Evolutionary conservation across 2,888 invertebrate species (phyloP).

Genomic region (Andrena dorsata): DNA sequence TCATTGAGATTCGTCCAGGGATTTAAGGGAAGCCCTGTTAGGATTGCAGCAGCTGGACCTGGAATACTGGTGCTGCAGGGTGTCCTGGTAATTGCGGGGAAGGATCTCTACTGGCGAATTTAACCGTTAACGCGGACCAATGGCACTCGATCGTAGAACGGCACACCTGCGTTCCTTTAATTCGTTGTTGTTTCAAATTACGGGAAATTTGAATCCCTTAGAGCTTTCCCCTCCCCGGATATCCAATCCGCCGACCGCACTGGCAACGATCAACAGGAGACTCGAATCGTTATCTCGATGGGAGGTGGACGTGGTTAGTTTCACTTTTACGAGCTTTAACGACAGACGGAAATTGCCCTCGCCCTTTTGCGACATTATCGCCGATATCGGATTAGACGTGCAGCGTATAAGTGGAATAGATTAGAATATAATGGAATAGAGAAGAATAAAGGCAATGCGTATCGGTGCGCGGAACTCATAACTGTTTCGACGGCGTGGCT

Average conservation of each 20-base stretch:
- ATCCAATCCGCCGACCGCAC: conserved; percentile 13
- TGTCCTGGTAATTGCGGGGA: conserved; percentile 39
- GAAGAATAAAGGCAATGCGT: too few species aligned
- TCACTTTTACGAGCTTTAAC: conserved; percentile 18
- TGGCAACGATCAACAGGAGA: conserved; percentile 21
- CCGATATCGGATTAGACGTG: too few species aligned
- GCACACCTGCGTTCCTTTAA: not conserved
- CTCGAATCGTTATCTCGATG: conserved; percentile 8
- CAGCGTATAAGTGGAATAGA: too few species aligned
- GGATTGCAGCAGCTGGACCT: conserved; percentile 50
- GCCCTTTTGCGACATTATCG: too few species aligned
- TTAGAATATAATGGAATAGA: too few species aligned
- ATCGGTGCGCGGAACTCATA: too few species aligned
- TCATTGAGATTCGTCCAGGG: conserved; percentile 46
- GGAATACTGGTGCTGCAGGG: conserved; percentile 30
- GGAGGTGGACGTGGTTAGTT: conserved; percentile 8
- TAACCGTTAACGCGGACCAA: conserved; percentile 35
- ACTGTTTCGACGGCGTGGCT: not conserved
- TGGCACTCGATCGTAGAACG: conserved; percentile 4
- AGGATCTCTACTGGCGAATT: conserved; percentile 43
- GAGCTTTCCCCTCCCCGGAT: too few species aligned
- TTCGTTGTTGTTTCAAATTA: not conserved
- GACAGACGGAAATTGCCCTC: not conserved
- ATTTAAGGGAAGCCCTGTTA: conserved; percentile 30
- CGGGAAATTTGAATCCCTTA: conserved; percentile 7